These are phyloP conservation scores for Tipula vernalis DNA, from an alignment of 2,888 invertebrate species.

Conservation along the genomic window DNA sequence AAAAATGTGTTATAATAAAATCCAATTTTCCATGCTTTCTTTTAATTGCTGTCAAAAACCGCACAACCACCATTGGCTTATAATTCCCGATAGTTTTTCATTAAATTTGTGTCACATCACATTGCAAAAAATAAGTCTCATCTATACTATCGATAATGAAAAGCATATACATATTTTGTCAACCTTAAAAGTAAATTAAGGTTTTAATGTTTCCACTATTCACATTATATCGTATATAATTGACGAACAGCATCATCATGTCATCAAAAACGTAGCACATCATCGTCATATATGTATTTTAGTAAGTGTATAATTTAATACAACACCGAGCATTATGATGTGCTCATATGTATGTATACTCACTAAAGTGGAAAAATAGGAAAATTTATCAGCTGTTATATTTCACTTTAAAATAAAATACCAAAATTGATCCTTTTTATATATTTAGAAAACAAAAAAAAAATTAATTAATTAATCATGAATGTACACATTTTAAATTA, in stretches of 20 bases:
- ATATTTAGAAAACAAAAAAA: neutral
- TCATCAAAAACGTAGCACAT: neutral
- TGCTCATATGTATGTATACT: neutral
- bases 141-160: neutral
- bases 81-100: too few relatives aligned
- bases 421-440: neutral
- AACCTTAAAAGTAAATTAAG: neutral
- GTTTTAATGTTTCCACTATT: neutral
- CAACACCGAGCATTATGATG: neutral
- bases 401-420: slow-evolving; percentile 6
- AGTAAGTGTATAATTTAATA: neutral
- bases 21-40: too few relatives aligned
- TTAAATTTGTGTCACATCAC: too few relatives aligned
- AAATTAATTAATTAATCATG: neutral
- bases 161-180: neutral
- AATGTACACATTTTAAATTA: slow-evolving; percentile 4
- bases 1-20: too few relatives aligned
- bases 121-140: too few relatives aligned
- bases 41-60: too few relatives aligned
- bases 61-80: too few relatives aligned
- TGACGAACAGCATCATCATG: neutral
- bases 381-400: slow-evolving; percentile 7
- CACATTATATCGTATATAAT: neutral
- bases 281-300: neutral
- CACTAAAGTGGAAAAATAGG: neutral